phyloP scores from a whole-genome alignment of 2,797 vertebrate genomes.

The Ceryle rudis region DNA sequence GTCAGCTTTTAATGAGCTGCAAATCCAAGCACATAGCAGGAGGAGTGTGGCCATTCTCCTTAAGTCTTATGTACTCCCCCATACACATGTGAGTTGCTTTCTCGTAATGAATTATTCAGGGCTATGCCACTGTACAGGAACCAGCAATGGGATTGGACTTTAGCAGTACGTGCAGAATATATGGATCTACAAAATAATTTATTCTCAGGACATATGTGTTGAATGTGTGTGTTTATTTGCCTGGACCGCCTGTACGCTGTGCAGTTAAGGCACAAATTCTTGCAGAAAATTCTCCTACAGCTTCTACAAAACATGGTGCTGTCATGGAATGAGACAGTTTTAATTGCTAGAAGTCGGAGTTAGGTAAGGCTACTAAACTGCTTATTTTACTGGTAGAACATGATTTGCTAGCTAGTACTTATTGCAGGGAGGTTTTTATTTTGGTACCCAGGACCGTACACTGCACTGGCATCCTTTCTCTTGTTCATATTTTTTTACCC shows the following conservation, averaged over 20 bases:
- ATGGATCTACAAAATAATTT: neutral
- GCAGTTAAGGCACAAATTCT: neutral
- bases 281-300: neutral
- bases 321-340: neutral
- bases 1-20: neutral
- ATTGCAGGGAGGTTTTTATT: neutral
- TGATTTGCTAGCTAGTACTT: neutral
- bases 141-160: neutral
- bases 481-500: neutral
- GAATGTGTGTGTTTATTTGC: neutral
- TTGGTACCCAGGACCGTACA: neutral
- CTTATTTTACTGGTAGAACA: neutral
- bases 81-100: neutral
- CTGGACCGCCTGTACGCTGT: neutral
- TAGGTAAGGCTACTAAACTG: neutral
- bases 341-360: neutral
- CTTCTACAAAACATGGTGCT: neutral
- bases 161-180: neutral
- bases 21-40: neutral
- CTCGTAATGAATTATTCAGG: neutral
- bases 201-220: accelerated
- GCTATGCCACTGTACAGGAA: neutral
- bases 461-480: neutral
- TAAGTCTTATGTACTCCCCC: neutral
- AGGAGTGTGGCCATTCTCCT: neutral